phyloP scores from a whole-genome alignment of 35 echinoderm and acorn worm species.

The Holothuria glaberrima region DNA sequence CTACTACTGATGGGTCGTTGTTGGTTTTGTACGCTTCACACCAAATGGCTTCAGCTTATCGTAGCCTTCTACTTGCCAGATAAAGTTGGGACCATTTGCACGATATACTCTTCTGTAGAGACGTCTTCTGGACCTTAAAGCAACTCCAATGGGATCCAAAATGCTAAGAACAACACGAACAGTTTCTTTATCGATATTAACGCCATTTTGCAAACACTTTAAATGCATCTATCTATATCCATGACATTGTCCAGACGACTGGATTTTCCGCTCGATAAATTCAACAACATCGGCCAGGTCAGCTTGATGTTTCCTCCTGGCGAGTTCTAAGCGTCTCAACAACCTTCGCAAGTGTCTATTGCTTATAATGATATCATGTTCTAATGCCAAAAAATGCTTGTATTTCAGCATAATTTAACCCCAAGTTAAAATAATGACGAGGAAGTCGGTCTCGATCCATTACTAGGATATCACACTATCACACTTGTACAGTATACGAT shows the following conservation, averaged over 20 bases:
- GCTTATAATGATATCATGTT: too few species aligned
- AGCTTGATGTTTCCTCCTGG: slow-evolving; percentile 47
- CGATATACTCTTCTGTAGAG: slow-evolving; percentile 47
- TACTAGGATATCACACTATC: too few species aligned
- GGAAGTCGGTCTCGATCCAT: too few species aligned
- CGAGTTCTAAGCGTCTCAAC: background rate
- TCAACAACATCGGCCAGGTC: slow-evolving; percentile 59
- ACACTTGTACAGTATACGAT: too few species aligned
- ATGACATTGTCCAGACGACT: slow-evolving; percentile 45
- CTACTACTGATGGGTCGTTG: slow-evolving; percentile 36
- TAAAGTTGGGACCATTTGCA: slow-evolving; percentile 60
- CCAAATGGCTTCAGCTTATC: slow-evolving; percentile 75
- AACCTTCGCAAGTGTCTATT: slow-evolving; percentile 37
- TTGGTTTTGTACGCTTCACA: slow-evolving; percentile 63
- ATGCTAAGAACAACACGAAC: slow-evolving; percentile 46
- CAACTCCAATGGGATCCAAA: slow-evolving; percentile 66
- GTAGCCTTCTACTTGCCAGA: slow-evolving; percentile 73
- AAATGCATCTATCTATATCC: slow-evolving; percentile 70
- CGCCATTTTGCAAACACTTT: slow-evolving; percentile 49
- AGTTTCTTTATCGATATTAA: slow-evolving; percentile 42
- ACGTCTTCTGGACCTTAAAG: slow-evolving; percentile 34
- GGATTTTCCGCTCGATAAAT: slow-evolving; percentile 58
- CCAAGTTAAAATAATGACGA: too few species aligned
- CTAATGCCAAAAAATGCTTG: too few species aligned
- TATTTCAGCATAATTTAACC: too few species aligned